Evolutionary conservation across 2,888 invertebrate species (phyloP).

Genomic region (Ptychoptera albimana): DNA sequence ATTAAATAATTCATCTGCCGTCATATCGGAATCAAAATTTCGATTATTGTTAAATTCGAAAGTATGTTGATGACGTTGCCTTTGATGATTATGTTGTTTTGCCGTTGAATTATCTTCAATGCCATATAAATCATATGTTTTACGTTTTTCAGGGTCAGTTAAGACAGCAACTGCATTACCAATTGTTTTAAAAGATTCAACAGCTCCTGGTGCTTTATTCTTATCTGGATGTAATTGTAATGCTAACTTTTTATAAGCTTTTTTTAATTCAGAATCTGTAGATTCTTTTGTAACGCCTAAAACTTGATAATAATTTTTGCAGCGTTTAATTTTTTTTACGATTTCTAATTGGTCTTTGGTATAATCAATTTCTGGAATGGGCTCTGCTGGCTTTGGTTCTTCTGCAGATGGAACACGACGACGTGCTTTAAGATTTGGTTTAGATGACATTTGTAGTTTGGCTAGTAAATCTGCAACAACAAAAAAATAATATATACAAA

Average conservation of each 20-base stretch:
- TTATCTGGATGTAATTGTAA: conserved; percentile 73
- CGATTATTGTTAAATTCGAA: conserved; percentile 46
- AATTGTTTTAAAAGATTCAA: conserved; percentile 68
- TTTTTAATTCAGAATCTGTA: conserved; percentile 50
- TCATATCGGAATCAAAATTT: conserved; percentile 82
- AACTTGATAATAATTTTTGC: conserved; percentile 68
- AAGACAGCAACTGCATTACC: conserved; percentile 68
- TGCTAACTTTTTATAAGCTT: conserved; percentile 56
- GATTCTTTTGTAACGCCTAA: conserved; percentile 47
- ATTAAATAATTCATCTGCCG: conserved; percentile 92
- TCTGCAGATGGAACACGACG: not conserved
- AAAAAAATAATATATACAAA: no score
- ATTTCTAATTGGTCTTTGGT: conserved; percentile 61
- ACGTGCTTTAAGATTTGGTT: not conserved
- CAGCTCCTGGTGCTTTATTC: conserved; percentile 65
- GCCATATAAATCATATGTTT: conserved; percentile 58
- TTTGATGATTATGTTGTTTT: conserved; percentile 7
- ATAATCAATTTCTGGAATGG: conserved; percentile 37
- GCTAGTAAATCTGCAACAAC: not conserved
- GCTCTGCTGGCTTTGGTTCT: conserved; percentile 16
- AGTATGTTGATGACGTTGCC: conserved; percentile 13
- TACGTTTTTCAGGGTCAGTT: conserved; percentile 54
- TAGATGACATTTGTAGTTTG: not conserved
- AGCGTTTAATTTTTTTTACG: conserved; percentile 37
- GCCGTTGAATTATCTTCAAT: conserved; percentile 22